Evolutionary conservation across 2,113 vertebrate genomes (phyloP).

Genomic region (Irena cyanogastra): DNA sequence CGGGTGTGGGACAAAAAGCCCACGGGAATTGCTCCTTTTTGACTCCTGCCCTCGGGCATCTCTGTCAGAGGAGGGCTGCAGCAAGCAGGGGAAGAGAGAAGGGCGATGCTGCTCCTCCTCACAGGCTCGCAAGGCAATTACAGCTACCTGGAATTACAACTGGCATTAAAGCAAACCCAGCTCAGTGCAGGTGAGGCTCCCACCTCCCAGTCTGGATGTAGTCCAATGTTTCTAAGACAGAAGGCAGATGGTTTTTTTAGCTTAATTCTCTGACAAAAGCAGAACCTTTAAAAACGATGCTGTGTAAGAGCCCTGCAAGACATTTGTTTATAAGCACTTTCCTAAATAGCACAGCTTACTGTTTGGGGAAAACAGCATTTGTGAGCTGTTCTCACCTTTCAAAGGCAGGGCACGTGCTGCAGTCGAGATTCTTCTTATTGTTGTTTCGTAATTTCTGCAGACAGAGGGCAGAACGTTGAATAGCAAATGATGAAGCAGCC

Average conservation of each 20-base stretch:
- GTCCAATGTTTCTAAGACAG: neutral
- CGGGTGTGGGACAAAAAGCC: neutral
- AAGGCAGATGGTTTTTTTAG: neutral
- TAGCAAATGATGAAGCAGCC: neutral
- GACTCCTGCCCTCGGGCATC: neutral
- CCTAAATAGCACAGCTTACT: neutral
- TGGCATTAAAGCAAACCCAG: neutral
- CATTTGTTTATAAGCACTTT: neutral
- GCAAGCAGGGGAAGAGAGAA: neutral
- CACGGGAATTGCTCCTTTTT: accelerated
- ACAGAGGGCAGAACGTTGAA: neutral
- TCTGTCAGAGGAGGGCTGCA: neutral
- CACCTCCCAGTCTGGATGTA: neutral
- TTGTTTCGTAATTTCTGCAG: neutral
- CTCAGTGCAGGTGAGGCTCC: neutral
- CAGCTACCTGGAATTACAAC: neutral
- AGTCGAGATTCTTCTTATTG: neutral
- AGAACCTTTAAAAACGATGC: neutral
- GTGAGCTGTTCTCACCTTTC: neutral
- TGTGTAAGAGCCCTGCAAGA: neutral
- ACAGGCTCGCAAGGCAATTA: neutral
- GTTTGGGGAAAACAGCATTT: neutral
- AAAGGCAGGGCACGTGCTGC: neutral
- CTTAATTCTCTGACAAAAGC: neutral
- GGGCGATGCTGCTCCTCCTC: neutral